These are phyloP conservation scores for Ancistrus triradiatus DNA, from an alignment of 2,113 vertebrate species.

Conservation along the genomic window DNA sequence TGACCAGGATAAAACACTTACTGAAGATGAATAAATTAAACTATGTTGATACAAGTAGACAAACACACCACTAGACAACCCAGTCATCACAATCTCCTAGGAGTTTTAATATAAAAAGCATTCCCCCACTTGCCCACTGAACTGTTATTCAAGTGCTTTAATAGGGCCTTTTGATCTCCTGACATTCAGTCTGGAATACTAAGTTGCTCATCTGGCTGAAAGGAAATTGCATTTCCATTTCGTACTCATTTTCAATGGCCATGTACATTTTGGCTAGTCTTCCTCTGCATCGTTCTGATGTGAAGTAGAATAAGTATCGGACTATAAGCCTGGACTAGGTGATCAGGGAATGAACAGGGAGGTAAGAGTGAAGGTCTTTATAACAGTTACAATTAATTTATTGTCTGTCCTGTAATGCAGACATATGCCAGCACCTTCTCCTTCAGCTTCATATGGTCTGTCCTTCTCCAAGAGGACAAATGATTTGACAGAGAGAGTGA, in stretches of 20 bases:
- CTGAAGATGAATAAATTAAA: neutral
- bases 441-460: neutral
- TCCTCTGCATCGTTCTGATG: constrained; percentile 43
- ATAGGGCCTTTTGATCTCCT: constrained; percentile 46
- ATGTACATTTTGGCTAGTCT: constrained; percentile 20
- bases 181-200: constrained; percentile 42
- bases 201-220: constrained; percentile 43
- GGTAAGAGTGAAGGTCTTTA: constrained; percentile 14
- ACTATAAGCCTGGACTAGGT: constrained; percentile 34
- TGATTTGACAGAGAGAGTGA: too few relatives aligned
- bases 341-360: constrained; percentile 31
- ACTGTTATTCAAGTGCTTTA: constrained; percentile 35
- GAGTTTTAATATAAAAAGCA: constrained; percentile 15
- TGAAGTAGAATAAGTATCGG: constrained; percentile 58
- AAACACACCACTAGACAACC: constrained; percentile 15
- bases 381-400: constrained; percentile 52
- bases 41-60: constrained; percentile 6
- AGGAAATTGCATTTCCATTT: constrained; percentile 53
- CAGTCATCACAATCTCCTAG: neutral
- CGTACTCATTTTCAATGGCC: constrained; percentile 37
- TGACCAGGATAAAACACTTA: neutral
- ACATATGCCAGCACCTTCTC: constrained; percentile 30
- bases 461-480: too few relatives aligned
- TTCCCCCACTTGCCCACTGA: neutral
- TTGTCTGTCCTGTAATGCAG: constrained; percentile 60